phyloP scores from a whole-genome alignment of 2,797 vertebrate species.

The Siniperca undulata region DNA sequence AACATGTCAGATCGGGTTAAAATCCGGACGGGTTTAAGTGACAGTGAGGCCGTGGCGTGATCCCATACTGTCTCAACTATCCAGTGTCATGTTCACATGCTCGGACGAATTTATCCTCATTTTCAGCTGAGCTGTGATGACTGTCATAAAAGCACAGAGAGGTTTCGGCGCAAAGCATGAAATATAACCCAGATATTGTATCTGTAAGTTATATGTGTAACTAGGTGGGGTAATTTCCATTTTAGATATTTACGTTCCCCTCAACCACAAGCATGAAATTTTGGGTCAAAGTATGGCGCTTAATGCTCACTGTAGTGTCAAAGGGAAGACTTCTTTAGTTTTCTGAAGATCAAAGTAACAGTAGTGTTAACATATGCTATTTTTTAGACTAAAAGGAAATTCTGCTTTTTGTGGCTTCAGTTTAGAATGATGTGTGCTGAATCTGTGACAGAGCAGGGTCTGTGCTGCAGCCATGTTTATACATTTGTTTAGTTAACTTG shows the following conservation, averaged over 20 bases:
- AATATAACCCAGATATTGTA: constrained; percentile 61
- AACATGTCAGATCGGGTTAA: constrained; percentile 78
- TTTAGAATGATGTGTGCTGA: constrained; percentile 7
- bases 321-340: constrained; percentile 2
- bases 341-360: constrained; percentile 24
- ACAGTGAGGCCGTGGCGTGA: constrained; percentile 72
- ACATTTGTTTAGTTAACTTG: not conserved
- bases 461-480: not conserved
- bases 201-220: constrained; percentile 42
- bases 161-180: constrained; percentile 44
- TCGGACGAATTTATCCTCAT: constrained; percentile 61
- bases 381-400: not conserved
- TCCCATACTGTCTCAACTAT: constrained; percentile 68
- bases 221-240: constrained; percentile 54
- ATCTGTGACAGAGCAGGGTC: constrained; percentile 1
- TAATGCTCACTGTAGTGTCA: constrained; percentile 2
- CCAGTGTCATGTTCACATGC: constrained; percentile 75
- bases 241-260: constrained; percentile 37
- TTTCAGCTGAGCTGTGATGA: constrained; percentile 59
- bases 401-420: not conserved
- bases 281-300: constrained; percentile 17
- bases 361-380: not conserved
- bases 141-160: constrained; percentile 45
- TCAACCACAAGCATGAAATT: constrained; percentile 31
- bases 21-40: constrained; percentile 72